Evolutionary conservation across 1,140 invertebrate genomes (phyloP).

Genomic region (Drosophila fuyamai): DNA sequence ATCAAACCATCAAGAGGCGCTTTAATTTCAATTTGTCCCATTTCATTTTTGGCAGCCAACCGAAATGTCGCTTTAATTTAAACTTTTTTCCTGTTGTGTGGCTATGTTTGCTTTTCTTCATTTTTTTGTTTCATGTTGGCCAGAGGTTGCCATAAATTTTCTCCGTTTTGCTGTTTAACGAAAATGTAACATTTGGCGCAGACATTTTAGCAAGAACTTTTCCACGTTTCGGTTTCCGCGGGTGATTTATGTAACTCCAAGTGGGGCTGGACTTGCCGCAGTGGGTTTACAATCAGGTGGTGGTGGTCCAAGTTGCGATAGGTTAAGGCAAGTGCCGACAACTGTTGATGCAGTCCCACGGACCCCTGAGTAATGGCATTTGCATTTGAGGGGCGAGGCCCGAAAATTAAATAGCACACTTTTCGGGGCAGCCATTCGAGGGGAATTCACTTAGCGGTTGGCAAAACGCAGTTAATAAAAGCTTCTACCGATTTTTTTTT

Average conservation of each 20-base stretch:
- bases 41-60: not conserved
- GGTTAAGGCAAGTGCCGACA: conserved; percentile 57
- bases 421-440: conserved; percentile 15
- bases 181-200: conserved; percentile 73
- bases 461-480: conserved; percentile 40
- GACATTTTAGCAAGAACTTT: conserved; percentile 69
- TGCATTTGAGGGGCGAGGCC: conserved; percentile 12
- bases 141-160: conserved; percentile 41
- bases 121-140: conserved; percentile 7
- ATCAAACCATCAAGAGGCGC: not conserved
- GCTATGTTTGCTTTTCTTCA: conserved; percentile 17
- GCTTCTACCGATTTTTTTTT: not conserved
- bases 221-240: conserved; percentile 48
- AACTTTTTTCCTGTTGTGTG: conserved; percentile 9
- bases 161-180: conserved; percentile 56
- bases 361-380: conserved; percentile 30
- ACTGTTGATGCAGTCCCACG: conserved; percentile 53
- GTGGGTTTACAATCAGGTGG: conserved; percentile 64
- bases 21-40: conserved; percentile 1
- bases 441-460: not conserved
- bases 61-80: conserved; percentile 7
- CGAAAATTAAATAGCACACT: conserved; percentile 37
- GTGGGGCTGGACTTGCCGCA: conserved; percentile 20
- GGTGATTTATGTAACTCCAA: conserved; percentile 64
- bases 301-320: conserved; percentile 40